phyloP scores from a whole-genome alignment of 2,797 vertebrate species.

The Sardinella longiceps region DNA sequence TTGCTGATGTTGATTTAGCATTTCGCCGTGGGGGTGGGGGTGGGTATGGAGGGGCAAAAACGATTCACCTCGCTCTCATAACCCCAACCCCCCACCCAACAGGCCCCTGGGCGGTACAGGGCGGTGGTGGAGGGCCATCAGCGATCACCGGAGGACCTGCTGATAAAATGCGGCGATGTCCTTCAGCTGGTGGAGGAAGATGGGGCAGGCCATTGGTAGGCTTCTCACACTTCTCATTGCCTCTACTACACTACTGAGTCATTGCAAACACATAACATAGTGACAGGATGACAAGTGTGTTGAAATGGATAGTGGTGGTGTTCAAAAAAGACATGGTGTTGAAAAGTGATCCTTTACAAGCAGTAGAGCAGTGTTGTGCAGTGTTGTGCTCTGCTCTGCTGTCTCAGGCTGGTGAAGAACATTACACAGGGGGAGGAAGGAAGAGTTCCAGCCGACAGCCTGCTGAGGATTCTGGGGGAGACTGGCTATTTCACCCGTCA shows the following conservation, averaged over 20 bases:
- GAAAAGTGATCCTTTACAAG: not conserved
- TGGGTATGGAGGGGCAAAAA: too few species aligned
- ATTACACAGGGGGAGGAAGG: slow-evolving; percentile 86
- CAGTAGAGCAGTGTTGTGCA: too few species aligned
- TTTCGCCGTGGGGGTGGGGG: not conserved
- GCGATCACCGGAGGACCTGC: slow-evolving; percentile 83
- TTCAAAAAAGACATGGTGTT: too few species aligned
- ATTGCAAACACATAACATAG: not conserved
- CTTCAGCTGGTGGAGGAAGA: slow-evolving; percentile 84
- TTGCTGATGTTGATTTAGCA: slow-evolving; percentile 1
- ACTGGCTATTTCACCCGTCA: slow-evolving; percentile 59
- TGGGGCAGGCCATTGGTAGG: slow-evolving; percentile 83
- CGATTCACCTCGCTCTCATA: not conserved
- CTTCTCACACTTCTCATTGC: not conserved
- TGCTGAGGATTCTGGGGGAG: slow-evolving; percentile 85
- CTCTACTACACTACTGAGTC: not conserved
- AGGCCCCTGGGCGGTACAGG: slow-evolving; percentile 87
- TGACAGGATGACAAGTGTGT: not conserved
- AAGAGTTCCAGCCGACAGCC: slow-evolving; percentile 78
- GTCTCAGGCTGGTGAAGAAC: slow-evolving; percentile 84
- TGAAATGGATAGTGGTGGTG: not conserved
- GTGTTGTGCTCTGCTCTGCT: not conserved
- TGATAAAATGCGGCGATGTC: slow-evolving; percentile 86
- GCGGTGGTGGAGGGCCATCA: slow-evolving; percentile 84
- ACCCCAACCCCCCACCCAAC: not conserved